phyloP scores from a whole-genome alignment of 2,888 invertebrate genomes.

The Neria commutata region DNA sequence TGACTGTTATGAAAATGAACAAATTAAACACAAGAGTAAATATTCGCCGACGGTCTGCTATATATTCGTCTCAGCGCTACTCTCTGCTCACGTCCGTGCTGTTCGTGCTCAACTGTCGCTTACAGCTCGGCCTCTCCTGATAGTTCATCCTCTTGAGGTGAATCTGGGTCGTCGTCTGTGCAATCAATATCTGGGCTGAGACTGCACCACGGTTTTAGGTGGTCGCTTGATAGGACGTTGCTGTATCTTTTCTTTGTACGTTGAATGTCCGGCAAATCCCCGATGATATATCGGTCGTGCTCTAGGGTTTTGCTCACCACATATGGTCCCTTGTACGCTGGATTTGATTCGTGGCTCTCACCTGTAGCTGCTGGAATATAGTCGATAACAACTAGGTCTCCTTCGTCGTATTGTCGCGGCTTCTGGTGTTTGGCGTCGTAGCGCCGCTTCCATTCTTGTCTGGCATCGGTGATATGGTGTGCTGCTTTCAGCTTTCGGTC shows the following conservation, averaged over 20 bases:
- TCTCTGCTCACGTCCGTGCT: no score
- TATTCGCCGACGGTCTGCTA: no score
- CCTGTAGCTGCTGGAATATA: slow-evolving; percentile 14
- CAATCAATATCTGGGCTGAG: slow-evolving; percentile 9
- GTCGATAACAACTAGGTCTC: slow-evolving; percentile 19
- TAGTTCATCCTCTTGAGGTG: not conserved
- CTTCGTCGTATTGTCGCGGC: no score
- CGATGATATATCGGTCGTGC: slow-evolving; percentile 20
- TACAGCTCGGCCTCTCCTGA: not conserved
- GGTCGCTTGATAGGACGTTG: slow-evolving; percentile 23
- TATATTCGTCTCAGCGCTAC: no score
- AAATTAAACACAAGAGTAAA: no score
- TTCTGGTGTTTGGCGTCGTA: no score
- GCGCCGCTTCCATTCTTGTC: no score
- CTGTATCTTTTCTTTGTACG: slow-evolving; percentile 11
- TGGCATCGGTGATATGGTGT: no score
- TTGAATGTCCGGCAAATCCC: slow-evolving; percentile 19
- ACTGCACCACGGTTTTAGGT: slow-evolving; percentile 24
- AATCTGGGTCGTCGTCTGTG: not conserved
- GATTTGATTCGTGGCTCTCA: slow-evolving; percentile 22
- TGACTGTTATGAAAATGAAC: no score
- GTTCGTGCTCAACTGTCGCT: not conserved
- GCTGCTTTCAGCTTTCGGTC: no score
- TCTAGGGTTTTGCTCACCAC: slow-evolving; percentile 19
- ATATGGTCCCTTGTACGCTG: slow-evolving; percentile 23